Base-by-base conservation (phyloP, 35 echinoderm and acorn worm species). In the Hemicentrotus pulcherrimus region DNA sequence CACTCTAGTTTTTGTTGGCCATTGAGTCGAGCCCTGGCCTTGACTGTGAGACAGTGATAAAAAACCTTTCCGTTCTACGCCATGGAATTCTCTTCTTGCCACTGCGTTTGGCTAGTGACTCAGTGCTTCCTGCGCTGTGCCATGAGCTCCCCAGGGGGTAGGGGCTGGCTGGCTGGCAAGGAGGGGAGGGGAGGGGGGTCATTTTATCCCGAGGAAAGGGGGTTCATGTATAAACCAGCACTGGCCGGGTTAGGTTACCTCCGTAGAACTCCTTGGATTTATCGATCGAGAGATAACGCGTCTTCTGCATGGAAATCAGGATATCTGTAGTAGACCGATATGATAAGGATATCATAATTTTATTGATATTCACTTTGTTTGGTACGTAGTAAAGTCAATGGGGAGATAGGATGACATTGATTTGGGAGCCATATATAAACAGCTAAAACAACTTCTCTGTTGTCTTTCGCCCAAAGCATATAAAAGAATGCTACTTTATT, bases 31-130 rank as follows among this genome's bases (percentile, higher is more conserved):
- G 87, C 12, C 87, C 87, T 89, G 87, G 31, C 87, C 87, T 89
- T 89, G 87, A 89, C 87, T 89, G 87, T 32, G 87, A 89, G 87
- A 89, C 87, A 89, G 87, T 89, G 87, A 89, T 89, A 89, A 89
- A 89, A 35, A 89, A 89, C 87, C 87, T 89, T 89, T 89, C 87
- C 87, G 87, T 89, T 89, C 87, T 28, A 46, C 87, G 45, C 28
- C 87, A 89, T 89, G 87, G 87, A 89, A 32, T 89, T 89, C 87
- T 32, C 87, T 89, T 32, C 87, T 89, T n/a, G 15, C 87, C 35
- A 31, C 87, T 89, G 15, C 87, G 87, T 89, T 89, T 89, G 87
- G 87, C 87, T 89, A 89, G 87, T 89, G 87, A 89, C 87, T 89
- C 87, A 89, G 87, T 35, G 45, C 87, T 89, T 89, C 87, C 87